phyloP scores from a whole-genome alignment of 1,140 invertebrate species.

The Ostrea denselamellosa region DNA sequence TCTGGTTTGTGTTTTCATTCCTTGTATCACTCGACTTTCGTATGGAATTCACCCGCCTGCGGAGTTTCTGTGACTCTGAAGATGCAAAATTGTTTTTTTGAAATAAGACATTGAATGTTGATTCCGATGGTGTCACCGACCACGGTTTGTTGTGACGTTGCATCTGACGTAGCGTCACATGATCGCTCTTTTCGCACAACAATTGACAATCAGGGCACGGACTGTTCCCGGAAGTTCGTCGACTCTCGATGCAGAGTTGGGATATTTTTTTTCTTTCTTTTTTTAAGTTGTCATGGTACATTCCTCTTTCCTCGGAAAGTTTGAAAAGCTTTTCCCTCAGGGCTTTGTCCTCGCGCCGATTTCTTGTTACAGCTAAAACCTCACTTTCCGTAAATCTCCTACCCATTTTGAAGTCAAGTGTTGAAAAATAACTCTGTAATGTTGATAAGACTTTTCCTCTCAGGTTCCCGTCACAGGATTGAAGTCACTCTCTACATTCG shows the following conservation, averaged over 20 bases:
- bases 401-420: constrained; percentile 29
- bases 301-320: constrained; percentile 46
- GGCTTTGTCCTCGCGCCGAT: constrained; percentile 48
- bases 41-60: neutral
- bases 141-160: constrained; percentile 45
- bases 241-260: constrained; percentile 34
- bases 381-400: constrained; percentile 53
- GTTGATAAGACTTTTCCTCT: neutral
- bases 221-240: constrained; percentile 42
- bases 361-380: constrained; percentile 48
- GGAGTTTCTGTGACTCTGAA: neutral
- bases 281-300: constrained; percentile 39
- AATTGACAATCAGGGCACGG: constrained; percentile 31
- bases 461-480: neutral
- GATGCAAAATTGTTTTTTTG: neutral
- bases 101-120: constrained; percentile 50
- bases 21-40: neutral
- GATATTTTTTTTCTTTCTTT: constrained; percentile 48
- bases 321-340: constrained; percentile 41
- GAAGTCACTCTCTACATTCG: neutral
- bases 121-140: constrained; percentile 47
- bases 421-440: neutral
- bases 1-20: neutral
- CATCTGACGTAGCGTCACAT: constrained; percentile 38
- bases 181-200: constrained; percentile 41